Conservation (phyloP, 2,797 vertebrate genomes). For the Protonibea diacanthus region DNA sequence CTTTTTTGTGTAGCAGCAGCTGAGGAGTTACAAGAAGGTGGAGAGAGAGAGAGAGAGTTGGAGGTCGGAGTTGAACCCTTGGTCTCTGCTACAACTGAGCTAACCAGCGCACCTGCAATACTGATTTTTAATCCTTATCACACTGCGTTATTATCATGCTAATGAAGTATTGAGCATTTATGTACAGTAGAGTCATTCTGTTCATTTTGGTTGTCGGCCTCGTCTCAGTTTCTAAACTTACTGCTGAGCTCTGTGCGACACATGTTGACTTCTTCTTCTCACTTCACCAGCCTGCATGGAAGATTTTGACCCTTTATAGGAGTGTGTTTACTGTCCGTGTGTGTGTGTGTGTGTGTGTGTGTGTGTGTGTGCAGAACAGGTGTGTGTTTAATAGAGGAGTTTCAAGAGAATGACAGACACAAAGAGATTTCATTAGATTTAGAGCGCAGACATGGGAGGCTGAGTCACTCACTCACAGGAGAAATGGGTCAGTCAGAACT, state of each 20-base stretch:
- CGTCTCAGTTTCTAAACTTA: background rate
- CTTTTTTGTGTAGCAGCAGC: too few relatives aligned
- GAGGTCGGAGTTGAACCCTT: too few relatives aligned
- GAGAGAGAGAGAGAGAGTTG: too few relatives aligned
- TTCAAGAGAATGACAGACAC: conserved; percentile 41
- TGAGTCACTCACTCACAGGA: conserved; percentile 50
- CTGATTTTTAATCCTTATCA: conserved; percentile 11
- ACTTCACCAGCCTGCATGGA: background rate
- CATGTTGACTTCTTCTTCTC: conserved; percentile 11
- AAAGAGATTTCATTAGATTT: conserved; percentile 44
- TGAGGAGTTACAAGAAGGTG: too few relatives aligned
- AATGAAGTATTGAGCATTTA: too few relatives aligned
- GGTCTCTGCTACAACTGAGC: too few relatives aligned
- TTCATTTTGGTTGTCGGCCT: background rate
- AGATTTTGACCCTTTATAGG: background rate
- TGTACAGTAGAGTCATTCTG: background rate
- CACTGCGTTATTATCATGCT: too few relatives aligned
- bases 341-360: conserved; percentile 23
- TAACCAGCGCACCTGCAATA: too few relatives aligned
- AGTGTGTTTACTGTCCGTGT: background rate
- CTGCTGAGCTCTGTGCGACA: background rate
- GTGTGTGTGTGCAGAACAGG: conserved; percentile 35
- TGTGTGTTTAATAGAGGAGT: conserved; percentile 54
- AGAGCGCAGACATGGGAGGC: conserved; percentile 49
- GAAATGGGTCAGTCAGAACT: conserved; percentile 60